Base-by-base conservation (phyloP, 2,888 invertebrate species). In the Cataglyphis cursor region DNA sequence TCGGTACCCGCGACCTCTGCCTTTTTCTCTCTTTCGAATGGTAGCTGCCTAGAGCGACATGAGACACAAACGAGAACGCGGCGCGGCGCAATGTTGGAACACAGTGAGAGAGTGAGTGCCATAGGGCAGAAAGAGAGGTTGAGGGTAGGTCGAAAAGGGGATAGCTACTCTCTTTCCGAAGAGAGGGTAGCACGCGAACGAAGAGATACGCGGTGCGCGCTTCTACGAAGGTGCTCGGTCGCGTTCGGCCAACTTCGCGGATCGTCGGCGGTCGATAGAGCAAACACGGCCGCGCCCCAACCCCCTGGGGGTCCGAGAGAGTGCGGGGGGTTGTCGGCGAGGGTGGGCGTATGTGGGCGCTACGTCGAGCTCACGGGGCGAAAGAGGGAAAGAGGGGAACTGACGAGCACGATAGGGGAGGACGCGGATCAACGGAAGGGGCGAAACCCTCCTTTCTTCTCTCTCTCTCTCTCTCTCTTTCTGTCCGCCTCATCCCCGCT, bases 281-380 rank as follows among this genome's bases (percentile, higher is more conserved):
- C 95, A 94, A 95, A 95, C 94, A 94, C 95, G 94, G 92, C 95
- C 95, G 95, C 95, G 94, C 95, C 95, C 94, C 94, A 94, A 94
- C 94, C 94, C 94, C 93, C 92, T 89, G 87, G 90, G 92, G 89
- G 84, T 80, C 48, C 66, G 75, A 59, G 74, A 54, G 72, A 64
- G 75, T 73, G 70, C 24, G 61, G 35, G 62, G 61, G 28, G 76
- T 31, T 68, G 82, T 35, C 76, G 65, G 59, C 59, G 70, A 31
- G 78, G 41, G 70, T 78, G 78, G 78, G 72, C 41, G 78, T 78
- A 78, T 78, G 72, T 78, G 78, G 57, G 54, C 44, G 57, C 64
- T 44, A 78, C 21, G 82, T 64, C 38, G 83, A 24, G 61, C 44
- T 62, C 38, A 48, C 44, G 62, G 83, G 41, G 35, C n/a, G 57